These are phyloP conservation scores for Dryobates pubescens DNA, from an alignment of 2,797 vertebrate genomes.

Conservation along the genomic window DNA sequence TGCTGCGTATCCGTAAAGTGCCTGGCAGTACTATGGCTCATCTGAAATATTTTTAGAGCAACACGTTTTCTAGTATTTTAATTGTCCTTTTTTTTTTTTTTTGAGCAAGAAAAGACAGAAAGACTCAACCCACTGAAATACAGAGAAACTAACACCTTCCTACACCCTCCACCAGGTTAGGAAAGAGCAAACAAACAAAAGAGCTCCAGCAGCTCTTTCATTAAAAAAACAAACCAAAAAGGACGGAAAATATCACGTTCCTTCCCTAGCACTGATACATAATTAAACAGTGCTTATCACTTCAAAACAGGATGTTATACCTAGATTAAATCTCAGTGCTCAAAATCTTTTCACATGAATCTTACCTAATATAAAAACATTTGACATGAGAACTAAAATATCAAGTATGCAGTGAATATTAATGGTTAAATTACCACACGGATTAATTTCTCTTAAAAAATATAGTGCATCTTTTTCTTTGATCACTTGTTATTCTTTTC, in stretches of 20 bases:
- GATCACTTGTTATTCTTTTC: constrained; percentile 56
- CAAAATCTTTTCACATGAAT: constrained; percentile 18
- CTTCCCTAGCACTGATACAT: constrained; percentile 55
- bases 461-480: constrained; percentile 77
- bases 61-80: constrained; percentile 42
- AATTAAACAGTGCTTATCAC: constrained; percentile 62
- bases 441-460: constrained; percentile 61
- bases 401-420: constrained; percentile 57
- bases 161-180: not conserved
- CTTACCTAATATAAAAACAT: constrained; percentile 61
- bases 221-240: constrained; percentile 24
- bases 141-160: constrained; percentile 13
- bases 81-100: constrained; percentile 37
- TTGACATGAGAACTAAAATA: constrained; percentile 57
- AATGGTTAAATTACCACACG: constrained; percentile 63
- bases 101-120: constrained; percentile 29
- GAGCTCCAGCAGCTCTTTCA: constrained; percentile 57
- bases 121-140: constrained; percentile 25
- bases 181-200: constrained; percentile 36
- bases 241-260: constrained; percentile 37
- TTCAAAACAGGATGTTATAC: constrained; percentile 55
- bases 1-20: constrained; percentile 54
- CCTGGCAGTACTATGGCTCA: constrained; percentile 62
- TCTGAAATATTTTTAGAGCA: constrained; percentile 39
- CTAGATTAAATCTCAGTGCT: constrained; percentile 63